Percentiles rank a stretch among this genome's conserved stretches.
Conservation (phyloP, 2,797 vertebrate species). For the Thalassophryne amazonica region DNA sequence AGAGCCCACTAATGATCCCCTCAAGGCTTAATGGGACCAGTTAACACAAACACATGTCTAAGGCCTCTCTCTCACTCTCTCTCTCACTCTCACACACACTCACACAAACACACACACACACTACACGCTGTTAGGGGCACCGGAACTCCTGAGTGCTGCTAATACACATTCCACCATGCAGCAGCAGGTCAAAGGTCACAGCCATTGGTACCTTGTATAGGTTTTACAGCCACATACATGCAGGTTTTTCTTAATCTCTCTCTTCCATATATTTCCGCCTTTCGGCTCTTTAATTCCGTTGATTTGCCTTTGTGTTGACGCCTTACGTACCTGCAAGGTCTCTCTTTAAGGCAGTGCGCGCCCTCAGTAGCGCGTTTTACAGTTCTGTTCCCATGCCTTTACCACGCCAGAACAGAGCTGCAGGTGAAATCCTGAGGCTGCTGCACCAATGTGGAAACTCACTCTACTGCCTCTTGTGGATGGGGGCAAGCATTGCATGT, state of each 20-base stretch:
- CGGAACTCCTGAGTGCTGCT: slow-evolving; percentile 69
- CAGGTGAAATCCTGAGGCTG: slow-evolving; percentile 39
- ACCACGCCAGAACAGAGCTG: slow-evolving; percentile 31
- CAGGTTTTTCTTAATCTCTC: slow-evolving; percentile 33
- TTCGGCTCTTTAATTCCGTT: slow-evolving; percentile 20
- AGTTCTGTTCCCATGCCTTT: slow-evolving; percentile 67
- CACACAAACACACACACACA: slow-evolving; percentile 22
- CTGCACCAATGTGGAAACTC: slow-evolving; percentile 38
- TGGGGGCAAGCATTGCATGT: too few species aligned
- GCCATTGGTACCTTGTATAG: slow-evolving; percentile 67
- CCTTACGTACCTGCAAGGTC: slow-evolving; percentile 41
- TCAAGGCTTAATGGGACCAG: slow-evolving; percentile 65
- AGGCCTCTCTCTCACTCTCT: slow-evolving; percentile 47
- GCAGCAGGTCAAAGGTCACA: slow-evolving; percentile 61
- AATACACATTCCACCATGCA: slow-evolving; percentile 66
- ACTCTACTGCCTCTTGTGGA: slow-evolving; percentile 11
- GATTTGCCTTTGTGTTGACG: slow-evolving; percentile 12
- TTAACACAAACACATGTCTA: slow-evolving; percentile 73
- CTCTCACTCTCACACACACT: slow-evolving; percentile 6
- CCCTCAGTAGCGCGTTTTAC: slow-evolving; percentile 68
- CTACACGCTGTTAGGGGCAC: slow-evolving; percentile 41
- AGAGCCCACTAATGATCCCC: slow-evolving; percentile 71
- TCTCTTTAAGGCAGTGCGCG: slow-evolving; percentile 51
- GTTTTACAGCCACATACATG: slow-evolving; percentile 52
- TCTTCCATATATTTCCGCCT: slow-evolving; percentile 31